Percentiles rank a stretch among this genome's conserved stretches.
Evolutionary conservation across 2,113 vertebrate species (phyloP).

Genomic region (Chelonoidis abingdonii): DNA sequence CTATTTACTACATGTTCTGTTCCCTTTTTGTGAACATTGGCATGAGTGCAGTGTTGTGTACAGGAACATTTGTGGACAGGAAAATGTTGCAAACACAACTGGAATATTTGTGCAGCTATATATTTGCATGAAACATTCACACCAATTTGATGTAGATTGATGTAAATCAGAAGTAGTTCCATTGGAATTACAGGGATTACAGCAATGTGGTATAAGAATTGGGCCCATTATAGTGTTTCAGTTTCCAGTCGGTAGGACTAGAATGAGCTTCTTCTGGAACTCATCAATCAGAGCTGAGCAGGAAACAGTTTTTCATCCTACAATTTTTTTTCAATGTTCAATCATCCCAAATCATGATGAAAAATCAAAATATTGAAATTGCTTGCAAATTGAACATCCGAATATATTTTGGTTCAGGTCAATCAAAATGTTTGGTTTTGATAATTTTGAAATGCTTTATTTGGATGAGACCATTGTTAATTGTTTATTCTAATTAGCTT

Average conservation of each 20-base stretch:
- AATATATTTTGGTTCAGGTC: neutral
- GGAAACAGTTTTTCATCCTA: neutral
- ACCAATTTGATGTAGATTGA: neutral
- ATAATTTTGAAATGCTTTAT: neutral
- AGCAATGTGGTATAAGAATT: neutral
- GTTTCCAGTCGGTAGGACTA: neutral
- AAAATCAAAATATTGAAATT: neutral
- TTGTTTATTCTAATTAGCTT: neutral
- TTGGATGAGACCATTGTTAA: neutral
- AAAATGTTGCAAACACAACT: constrained; percentile 67
- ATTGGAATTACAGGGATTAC: neutral
- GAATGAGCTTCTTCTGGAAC: neutral
- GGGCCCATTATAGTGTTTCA: neutral
- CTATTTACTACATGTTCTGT: constrained; percentile 58
- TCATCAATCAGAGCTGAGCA: neutral
- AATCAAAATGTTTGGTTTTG: neutral
- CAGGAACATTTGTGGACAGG: neutral
- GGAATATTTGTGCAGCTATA: constrained; percentile 43
- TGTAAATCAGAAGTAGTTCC: neutral
- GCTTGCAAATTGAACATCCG: neutral
- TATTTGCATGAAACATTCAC: constrained; percentile 68
- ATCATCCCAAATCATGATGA: neutral
- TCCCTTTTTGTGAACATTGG: constrained; percentile 63
- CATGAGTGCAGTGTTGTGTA: neutral
- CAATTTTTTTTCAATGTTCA: neutral